These are phyloP conservation scores for Hydropsyche betteni DNA, from an alignment of 2,888 invertebrate species.

Conservation along the genomic window DNA sequence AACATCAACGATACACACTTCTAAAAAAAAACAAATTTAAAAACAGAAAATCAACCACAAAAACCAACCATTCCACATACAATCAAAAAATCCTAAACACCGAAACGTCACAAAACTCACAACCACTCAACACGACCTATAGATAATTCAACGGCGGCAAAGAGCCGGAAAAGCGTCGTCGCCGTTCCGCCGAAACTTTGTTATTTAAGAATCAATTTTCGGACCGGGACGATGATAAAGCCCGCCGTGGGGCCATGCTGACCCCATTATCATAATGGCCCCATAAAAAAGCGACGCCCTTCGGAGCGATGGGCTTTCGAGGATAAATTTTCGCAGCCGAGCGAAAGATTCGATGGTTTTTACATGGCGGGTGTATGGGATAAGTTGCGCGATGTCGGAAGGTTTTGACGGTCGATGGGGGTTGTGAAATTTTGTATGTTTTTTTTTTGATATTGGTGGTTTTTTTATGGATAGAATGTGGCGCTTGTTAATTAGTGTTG, in stretches of 20 bases:
- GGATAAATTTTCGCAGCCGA: constrained; percentile 16
- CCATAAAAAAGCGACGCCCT: constrained; percentile 35
- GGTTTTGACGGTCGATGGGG: neutral
- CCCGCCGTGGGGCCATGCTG: constrained; percentile 24
- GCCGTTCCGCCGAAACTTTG: constrained; percentile 27
- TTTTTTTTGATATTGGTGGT: too few species aligned
- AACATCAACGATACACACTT: too few species aligned
- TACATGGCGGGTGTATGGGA: neutral
- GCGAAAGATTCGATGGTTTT: neutral
- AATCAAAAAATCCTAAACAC: too few species aligned
- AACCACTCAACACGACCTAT: too few species aligned
- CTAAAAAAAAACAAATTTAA: too few species aligned
- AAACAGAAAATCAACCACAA: too few species aligned
- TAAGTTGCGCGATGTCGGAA: neutral
- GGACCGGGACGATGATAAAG: constrained; percentile 31
- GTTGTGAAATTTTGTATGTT: neutral
- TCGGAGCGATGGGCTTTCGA: constrained; percentile 28
- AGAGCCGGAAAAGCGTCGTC: neutral
- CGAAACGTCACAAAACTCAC: too few species aligned
- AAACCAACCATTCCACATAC: too few species aligned
- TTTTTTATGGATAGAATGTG: too few species aligned
- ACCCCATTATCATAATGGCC: constrained; percentile 41
- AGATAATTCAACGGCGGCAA: neutral
- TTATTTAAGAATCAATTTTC: constrained; percentile 41
- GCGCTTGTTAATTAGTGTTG: too few species aligned